Evolutionary conservation across 2,888 invertebrate species (phyloP).

Genomic region (Coleophora deauratella): DNA sequence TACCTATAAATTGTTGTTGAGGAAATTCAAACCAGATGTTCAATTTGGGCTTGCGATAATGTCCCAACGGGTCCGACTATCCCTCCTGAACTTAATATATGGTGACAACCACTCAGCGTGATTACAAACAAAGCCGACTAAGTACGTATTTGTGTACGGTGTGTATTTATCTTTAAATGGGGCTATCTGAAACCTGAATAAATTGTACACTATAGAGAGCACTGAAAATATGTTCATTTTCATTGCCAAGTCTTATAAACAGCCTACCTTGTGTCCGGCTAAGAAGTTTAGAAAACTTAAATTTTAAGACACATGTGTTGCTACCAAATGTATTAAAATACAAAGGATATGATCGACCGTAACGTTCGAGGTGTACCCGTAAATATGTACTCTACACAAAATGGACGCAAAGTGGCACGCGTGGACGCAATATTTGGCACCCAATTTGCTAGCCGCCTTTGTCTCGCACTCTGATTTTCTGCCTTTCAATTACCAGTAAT

Average conservation of each 20-base stretch:
- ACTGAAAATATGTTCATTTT: too few species aligned
- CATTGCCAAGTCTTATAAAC: too few species aligned
- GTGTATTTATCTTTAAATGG: too few species aligned
- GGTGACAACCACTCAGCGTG: slow-evolving; percentile 62
- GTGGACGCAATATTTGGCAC: slow-evolving; percentile 11
- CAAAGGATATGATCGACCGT: too few species aligned
- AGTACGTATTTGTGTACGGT: slow-evolving; percentile 10
- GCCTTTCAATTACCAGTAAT: slow-evolving; percentile 71
- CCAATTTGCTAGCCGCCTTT: slow-evolving; percentile 49
- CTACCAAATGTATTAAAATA: too few species aligned
- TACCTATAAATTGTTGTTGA: too few species aligned
- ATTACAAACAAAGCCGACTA: slow-evolving; percentile 43
- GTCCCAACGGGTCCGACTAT: slow-evolving; percentile 37
- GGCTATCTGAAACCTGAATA: neutral
- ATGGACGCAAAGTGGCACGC: slow-evolving; percentile 1
- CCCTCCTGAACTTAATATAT: slow-evolving; percentile 56
- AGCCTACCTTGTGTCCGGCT: too few species aligned
- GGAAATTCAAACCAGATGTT: slow-evolving; percentile 24
- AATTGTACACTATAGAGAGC: neutral
- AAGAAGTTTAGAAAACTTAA: too few species aligned
- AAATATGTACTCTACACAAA: too few species aligned
- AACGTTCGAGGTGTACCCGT: too few species aligned
- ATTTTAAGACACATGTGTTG: too few species aligned
- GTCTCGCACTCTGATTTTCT: slow-evolving; percentile 61
- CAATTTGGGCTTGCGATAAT: slow-evolving; percentile 30